phyloP scores from a whole-genome alignment of 2,113 vertebrate species.

The Pionites leucogaster region DNA sequence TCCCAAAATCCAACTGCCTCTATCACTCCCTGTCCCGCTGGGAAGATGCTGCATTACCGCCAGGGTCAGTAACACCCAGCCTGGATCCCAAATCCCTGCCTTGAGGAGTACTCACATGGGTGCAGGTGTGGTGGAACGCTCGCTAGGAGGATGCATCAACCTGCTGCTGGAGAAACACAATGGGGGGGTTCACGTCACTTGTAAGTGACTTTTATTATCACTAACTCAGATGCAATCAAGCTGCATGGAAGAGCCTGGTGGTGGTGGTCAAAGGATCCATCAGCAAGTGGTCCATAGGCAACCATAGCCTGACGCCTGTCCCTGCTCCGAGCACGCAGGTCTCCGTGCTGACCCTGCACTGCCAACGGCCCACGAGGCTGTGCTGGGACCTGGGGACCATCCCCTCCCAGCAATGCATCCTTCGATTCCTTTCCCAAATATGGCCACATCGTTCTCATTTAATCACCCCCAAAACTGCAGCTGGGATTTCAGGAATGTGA shows the following conservation, averaged over 20 bases:
- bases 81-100: not conserved
- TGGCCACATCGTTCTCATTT: not conserved
- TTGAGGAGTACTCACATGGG: not conserved
- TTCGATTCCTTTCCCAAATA: conserved; percentile 43
- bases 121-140: not conserved
- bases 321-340: not conserved
- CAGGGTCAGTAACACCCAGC: not conserved
- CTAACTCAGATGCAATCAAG: not conserved
- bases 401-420: not conserved
- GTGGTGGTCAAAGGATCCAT: not conserved
- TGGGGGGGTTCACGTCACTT: rapidly evolving
- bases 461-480: conserved; percentile 45
- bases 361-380: not conserved
- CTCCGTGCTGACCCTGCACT: not conserved
- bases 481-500: conserved; percentile 36
- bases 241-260: rapidly evolving
- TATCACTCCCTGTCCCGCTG: rapidly evolving
- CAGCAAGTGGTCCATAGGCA: not conserved
- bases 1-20: not conserved
- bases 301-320: not conserved
- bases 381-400: not conserved
- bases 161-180: conserved; percentile 1
- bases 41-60: rapidly evolving
- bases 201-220: not conserved
- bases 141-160: not conserved